Base-by-base conservation (phyloP, 2,113 vertebrate genomes). In the Pelecanoides urinatrix region DNA sequence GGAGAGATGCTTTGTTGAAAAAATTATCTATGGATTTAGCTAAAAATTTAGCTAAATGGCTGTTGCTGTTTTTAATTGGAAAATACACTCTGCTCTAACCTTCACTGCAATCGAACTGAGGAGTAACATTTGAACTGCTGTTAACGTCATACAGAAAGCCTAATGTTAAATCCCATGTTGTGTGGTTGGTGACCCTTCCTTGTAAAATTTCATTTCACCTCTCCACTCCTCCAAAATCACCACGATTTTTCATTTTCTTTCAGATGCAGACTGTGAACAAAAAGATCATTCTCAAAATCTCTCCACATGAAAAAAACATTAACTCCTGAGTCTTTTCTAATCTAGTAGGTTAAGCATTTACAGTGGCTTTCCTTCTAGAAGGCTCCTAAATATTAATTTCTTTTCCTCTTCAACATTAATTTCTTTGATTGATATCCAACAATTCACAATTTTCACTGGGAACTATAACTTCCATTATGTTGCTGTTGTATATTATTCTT, bases 351-450 rank as follows among this genome's bases (percentile, higher is more conserved):
- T 50, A 65, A 30, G 13, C 27, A 32, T 52, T 84, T 72, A 11
- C 12, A 36, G 16, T 40, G 38, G 0, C 3, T 79, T 58, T 72
- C 34, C 10, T 56, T 68, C 59, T 50, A 29, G 18, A 34, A 12
- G 3, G 2, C 11, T 82, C 66, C 25, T 36, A 21, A 77, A 56
- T 49, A 12, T 7, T 9, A 9, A 2, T 53, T 38, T 22, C 0
- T 61, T 72, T 74, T 38, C 9, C 16, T 75, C 17, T 75, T 78
- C 26, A 45, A 38, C 20, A 11, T 32, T 55, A 1, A 42, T 75
- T 85, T 87, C 12, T 75, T 50, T 55, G 67, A 11, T 13, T 67
- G n/a, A 13, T 42, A 47, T 16, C 34, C 30, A 59, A 13, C 50
- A 56, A 3, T 3, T 58, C 18, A 72, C 8, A 12, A 9, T n/a